Percentiles rank a stretch among this genome's conserved stretches.
Conservation (phyloP, 2,113 vertebrate species). For the Cyanoliseus patagonus region DNA sequence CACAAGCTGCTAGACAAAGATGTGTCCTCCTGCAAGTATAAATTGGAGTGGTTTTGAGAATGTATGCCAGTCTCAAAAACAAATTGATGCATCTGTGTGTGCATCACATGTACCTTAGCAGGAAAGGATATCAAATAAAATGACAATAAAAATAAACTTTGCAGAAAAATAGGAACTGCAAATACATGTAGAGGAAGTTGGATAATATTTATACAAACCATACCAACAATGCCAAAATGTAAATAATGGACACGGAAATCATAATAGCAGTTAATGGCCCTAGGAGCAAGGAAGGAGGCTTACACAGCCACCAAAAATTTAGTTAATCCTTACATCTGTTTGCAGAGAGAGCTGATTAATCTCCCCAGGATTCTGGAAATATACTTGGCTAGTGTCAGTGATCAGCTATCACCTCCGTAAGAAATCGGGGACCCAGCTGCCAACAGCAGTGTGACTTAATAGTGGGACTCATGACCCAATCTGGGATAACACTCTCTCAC, state of each 20-base stretch:
- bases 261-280: background rate
- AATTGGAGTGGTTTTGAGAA: background rate
- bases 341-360: background rate
- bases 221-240: background rate
- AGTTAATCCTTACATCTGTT: background rate
- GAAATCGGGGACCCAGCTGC: background rate
- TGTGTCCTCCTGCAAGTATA: background rate
- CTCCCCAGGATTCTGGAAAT: background rate
- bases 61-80: background rate
- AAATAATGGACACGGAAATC: background rate
- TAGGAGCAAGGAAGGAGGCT: background rate
- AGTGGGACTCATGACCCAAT: background rate
- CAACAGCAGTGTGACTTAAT: background rate
- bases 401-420: background rate
- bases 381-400: background rate
- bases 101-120: background rate
- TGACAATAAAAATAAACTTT: background rate
- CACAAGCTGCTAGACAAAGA: background rate
- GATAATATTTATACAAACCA: background rate
- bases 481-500: background rate
- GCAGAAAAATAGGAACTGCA: background rate
- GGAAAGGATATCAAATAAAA: background rate
- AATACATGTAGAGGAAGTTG: background rate
- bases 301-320: background rate
- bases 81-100: background rate